Conservation (phyloP, 2,113 vertebrate species). For the Vombatus ursinus region DNA sequence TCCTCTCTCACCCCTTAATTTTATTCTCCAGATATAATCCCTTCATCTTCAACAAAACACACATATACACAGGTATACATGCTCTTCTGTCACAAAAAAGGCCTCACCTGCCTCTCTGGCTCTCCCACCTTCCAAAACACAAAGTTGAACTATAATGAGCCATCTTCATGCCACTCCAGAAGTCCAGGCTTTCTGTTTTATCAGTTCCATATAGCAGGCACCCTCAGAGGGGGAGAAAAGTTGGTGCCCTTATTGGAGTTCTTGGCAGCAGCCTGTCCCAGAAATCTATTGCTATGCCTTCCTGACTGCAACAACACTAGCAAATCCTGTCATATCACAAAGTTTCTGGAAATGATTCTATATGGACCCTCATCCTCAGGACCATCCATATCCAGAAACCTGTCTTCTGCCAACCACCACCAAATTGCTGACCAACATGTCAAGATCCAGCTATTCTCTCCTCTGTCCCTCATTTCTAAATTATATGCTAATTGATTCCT, state of each 20-base stretch:
- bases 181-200: not conserved
- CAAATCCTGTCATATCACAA: not conserved
- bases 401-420: not conserved
- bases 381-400: not conserved
- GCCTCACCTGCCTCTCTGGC: not conserved
- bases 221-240: not conserved
- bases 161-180: not conserved
- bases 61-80: no score
- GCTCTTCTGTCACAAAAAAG: not conserved
- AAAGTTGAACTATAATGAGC: not conserved
- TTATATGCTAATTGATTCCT: not conserved
- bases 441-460: not conserved
- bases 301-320: not conserved
- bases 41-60: no score
- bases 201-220: not conserved
- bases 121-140: not conserved
- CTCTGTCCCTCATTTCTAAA: not conserved
- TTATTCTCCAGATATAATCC: no score
- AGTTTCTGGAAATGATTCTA: not conserved
- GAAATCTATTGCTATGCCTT: not conserved
- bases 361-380: not conserved
- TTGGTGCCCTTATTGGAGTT: not conserved
- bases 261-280: not conserved
- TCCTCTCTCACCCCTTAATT: no score
- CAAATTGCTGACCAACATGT: not conserved